phyloP scores from a whole-genome alignment of 2,113 vertebrate genomes.

The Lota lota region DNA sequence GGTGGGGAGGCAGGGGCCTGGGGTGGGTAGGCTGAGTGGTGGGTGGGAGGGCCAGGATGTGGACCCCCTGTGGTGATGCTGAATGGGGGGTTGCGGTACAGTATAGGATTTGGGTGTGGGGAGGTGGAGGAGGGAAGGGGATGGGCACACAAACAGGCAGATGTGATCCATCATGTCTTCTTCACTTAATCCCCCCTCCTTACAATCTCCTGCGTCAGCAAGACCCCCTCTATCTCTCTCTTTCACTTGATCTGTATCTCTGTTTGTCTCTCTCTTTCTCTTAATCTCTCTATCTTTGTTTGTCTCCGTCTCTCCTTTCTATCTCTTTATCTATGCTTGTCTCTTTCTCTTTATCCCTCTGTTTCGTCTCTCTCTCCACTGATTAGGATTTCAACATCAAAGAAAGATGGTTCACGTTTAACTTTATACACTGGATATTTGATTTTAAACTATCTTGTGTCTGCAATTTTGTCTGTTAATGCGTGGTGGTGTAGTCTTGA shows the following conservation, averaged over 20 bases:
- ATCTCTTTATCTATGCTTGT: neutral
- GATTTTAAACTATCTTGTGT: too few species aligned
- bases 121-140: too few species aligned
- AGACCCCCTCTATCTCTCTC: too few species aligned
- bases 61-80: conserved; percentile 39
- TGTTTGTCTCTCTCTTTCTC: too few species aligned
- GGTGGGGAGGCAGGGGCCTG: conserved; percentile 19
- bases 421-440: too few species aligned
- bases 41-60: conserved; percentile 46
- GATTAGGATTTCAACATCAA: too few species aligned
- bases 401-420: too few species aligned
- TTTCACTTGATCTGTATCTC: too few species aligned
- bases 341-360: neutral
- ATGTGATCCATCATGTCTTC: conserved; percentile 45
- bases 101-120: conserved; percentile 13
- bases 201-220: neutral
- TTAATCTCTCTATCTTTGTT: neutral
- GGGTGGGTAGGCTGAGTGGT: conserved; percentile 32
- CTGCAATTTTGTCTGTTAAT: too few species aligned
- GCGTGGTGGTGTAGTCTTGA: too few species aligned
- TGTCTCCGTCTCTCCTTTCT: neutral
- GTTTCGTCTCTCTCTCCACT: neutral
- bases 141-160: conserved; percentile 15
- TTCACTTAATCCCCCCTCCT: conserved; percentile 16
- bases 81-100: conserved; percentile 42